Base-by-base conservation (phyloP, 2,797 vertebrate species). In the Spea hammondii region DNA sequence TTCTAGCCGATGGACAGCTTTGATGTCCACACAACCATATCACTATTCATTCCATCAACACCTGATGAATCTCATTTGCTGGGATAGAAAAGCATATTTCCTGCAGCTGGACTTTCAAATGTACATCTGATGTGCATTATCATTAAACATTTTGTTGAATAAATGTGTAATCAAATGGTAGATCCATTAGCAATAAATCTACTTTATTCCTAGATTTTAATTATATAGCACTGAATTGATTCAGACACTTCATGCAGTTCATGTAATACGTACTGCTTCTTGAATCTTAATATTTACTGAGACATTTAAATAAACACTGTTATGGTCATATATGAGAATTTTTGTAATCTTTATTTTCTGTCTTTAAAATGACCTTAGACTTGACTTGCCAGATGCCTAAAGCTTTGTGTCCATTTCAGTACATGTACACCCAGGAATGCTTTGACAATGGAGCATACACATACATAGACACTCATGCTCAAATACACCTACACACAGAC, bases 361-460 rank as follows among this genome's bases (percentile, higher is more conserved):
- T 14, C 45, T 70, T 32, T 9, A 70, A 54, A 70, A 17, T 70
- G 69, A 48, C 46, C 51, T 71, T 12, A 80, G 68, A n/a, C n/a
- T 65, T 55, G 32, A 32, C 32, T 80, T 67, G 79, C 79, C 54
- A 65, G 64, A n/a, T 65, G 67, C 73, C 79, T 76, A 80, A 80
- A 71, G 53, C 79, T 71, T 14, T 53, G 65, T 65, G 46, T 71
- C 68, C 62, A 59, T 64, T 65, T 73, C 51, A 62, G 6, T 70
- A 64, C 65, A 12, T 57, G 17, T 65, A 8, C n/a, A 71, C 32
- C 46, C 17, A 9, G 4, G 45, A 48, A 49, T 32, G 32, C 1
- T 32, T 32, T 32, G 32, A 3, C 32, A 32, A 32, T 32, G 32
- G 32, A 32, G 32, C 32, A 32, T 32, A 17, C 1, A 17, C 17